phyloP scores from a whole-genome alignment of 2,797 vertebrate genomes.

The Gouania willdenowi region DNA sequence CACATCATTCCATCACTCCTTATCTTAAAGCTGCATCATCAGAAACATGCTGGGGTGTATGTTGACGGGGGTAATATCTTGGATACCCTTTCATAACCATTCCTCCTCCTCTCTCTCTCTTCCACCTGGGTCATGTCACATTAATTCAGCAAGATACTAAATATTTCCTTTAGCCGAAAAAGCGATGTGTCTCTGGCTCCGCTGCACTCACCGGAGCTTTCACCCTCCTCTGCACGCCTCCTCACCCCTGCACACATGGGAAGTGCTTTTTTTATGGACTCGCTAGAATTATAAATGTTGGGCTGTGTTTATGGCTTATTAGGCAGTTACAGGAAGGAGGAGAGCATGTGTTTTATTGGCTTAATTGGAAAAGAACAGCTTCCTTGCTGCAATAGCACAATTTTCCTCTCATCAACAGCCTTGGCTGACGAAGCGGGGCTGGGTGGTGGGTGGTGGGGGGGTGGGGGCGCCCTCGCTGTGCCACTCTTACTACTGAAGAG shows the following conservation, averaged over 20 bases:
- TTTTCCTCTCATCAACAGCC: conserved; percentile 72
- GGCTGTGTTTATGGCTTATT: conserved; percentile 74
- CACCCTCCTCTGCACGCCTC: conserved; percentile 39
- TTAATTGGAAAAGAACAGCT: conserved; percentile 73
- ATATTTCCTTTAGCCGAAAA: conserved; percentile 66
- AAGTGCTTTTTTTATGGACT: conserved; percentile 71
- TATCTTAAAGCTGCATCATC: too few species aligned
- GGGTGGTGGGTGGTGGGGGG: conserved; percentile 58
- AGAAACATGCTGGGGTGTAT: too few species aligned
- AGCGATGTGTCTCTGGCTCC: conserved; percentile 36
- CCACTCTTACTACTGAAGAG: conserved; percentile 57
- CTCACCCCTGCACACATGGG: conserved; percentile 57
- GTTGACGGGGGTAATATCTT: too few species aligned
- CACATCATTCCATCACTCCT: too few species aligned
- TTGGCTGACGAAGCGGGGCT: conserved; percentile 41
- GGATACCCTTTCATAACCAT: too few species aligned
- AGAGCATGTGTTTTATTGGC: conserved; percentile 69
- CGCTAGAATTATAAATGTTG: conserved; percentile 70
- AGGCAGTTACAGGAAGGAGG: conserved; percentile 64
- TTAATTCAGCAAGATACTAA: conserved; percentile 62
- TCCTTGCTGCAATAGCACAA: conserved; percentile 73
- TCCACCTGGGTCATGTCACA: conserved; percentile 15
- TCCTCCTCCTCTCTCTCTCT: not conserved
- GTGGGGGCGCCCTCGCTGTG: conserved; percentile 52
- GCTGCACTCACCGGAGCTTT: conserved; percentile 34